Base-by-base conservation (phyloP, 1,140 invertebrate genomes). In the Bombus haemorrhoidalis region DNA sequence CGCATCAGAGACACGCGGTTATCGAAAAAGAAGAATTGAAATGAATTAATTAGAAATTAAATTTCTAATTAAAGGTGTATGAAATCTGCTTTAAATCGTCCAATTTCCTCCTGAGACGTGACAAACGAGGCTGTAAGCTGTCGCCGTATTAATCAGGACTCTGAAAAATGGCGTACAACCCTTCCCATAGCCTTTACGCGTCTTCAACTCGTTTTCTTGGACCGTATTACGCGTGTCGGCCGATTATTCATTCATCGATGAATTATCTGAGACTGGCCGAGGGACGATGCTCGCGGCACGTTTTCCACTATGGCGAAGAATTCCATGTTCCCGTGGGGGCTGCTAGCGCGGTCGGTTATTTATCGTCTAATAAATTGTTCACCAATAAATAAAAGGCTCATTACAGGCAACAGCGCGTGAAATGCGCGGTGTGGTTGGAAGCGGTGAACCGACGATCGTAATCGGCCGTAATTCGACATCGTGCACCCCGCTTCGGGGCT, bases 381-480 rank as follows among this genome's bases (percentile, higher is more conserved):
- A 28, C 81, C 84, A 39, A 89, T 89, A 89, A 89, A 89, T 89
- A 86, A 89, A 89, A 83, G 57, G 22, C 88, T 89, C 74, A 83
- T 89, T 89, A 89, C 87, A 71, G 34, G 74, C 85, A 71, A 39
- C 83, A 53, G 28, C 68, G 87, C 62, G 83, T 85, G 83, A 85
- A 85, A 85, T 72, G 76, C 68, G 25, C 64, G 62, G 3, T 18
- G 57, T 77, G 76, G 68, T 72, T 84, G 76, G 69, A 73, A 86
- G 80, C 34, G 59, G 73, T 82, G 77, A 75, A 74, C 87, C 75
- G 74, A 79, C 78, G 87, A 89, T 89, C 76, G 83, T 85, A 86
- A 89, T 89, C 87, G 74, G 76, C 83, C 82, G 84, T 89, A 83
- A 89, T 89, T 89, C 87, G 88, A 88, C 88, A 83, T 88, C 83